Base-by-base conservation (phyloP, 2,797 vertebrate species). In the Molossus alvarezi region DNA sequence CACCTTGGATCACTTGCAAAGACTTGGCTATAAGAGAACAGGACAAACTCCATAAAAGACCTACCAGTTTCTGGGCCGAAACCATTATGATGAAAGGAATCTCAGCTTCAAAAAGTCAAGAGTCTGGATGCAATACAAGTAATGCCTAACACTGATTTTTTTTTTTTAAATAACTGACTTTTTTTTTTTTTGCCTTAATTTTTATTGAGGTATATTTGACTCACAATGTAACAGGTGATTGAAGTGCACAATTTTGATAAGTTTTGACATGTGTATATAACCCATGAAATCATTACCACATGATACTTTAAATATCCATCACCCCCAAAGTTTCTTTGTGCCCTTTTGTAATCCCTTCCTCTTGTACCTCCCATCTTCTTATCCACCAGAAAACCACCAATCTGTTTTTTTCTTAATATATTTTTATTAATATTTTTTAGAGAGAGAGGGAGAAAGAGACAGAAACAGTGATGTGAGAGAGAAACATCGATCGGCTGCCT, bases 191-290 rank as follows among this genome's bases (percentile, higher is more conserved):
- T 55, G 84, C 37, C 20, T 89, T 10, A 15, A 69, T 41, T 51
- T 95, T 96, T 73, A 58, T 82, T 85, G 58, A 82, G 48, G 13
- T 51, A 64, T 71, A 72, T 64, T 67, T 90, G 21, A 90, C 64
- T 55, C 75, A 73, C 17, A 90, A 71, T 75, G 95, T 79, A 75
- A 81, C 4, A 72, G 55, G 18, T 58, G 15, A 27, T 81, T 94
- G 58, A 96, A 82, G 77, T 95, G 15, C 17, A 60, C 10, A 71
- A 23, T 75, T 90, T 92, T 65, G 48, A 21, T 85, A 69, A 41
- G 18, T 86, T 95, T 93, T 92, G 62, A 72, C 57, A 69, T 53
- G 67, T 13, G 27, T 27, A 73, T 88, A 69, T n/a, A 87, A 45
- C 58, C 64, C 29, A 64, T 80, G 53, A 75, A 94, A 48, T 33